Evolutionary conservation across 2,888 invertebrate genomes (phyloP), one percentile per base, ranked within the genome.

Genomic region (Artemia sp.): DNA sequence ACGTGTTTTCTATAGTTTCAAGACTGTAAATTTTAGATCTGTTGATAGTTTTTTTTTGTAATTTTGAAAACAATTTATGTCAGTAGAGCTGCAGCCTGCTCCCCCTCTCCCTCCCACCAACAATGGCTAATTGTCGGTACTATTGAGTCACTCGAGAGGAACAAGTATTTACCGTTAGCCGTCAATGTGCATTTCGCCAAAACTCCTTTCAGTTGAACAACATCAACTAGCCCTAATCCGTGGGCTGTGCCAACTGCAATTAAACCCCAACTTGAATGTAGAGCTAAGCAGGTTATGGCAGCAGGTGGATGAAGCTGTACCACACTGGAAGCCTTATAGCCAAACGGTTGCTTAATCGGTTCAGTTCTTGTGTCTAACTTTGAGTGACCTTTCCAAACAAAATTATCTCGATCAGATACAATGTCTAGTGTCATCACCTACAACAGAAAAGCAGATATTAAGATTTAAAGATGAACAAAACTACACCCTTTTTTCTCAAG

Each of bases 301-400:
- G 95, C 95, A 0, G 97, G 96, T 0, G 96, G 96, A 74, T 88
- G 85, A 69, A 96, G 82, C 80, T 96, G 96, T 70, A 93, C 81
- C 67, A 96, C 83, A 1, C 87, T 85, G 14, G 85, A 84, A 0
- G 90, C 89, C 82, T 90, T 86, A 76, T 85, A 86, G 38, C 86
- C 87, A 14, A 83, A 78, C 0, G 80, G 78, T 74, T 85, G 84
- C 73, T 77, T 78, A 50, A 78, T 70, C 38, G 76, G 76, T 1
- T 78, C 79, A 38, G 75, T 76, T 68, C 86, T 83, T 1, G 87
- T 83, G 2, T 85, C 86, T 72, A 97, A 81, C 72, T 91, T 88
- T 76, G 89, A 90, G 78, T 95, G 94, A 0, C 96, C 96, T 79
- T 95, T 96, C 96, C 96, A 97, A 1, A 92, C 89, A 78, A 96